Evolutionary conservation across 2,113 vertebrate species (phyloP).

Genomic region (Neoarius graeffei): DNA sequence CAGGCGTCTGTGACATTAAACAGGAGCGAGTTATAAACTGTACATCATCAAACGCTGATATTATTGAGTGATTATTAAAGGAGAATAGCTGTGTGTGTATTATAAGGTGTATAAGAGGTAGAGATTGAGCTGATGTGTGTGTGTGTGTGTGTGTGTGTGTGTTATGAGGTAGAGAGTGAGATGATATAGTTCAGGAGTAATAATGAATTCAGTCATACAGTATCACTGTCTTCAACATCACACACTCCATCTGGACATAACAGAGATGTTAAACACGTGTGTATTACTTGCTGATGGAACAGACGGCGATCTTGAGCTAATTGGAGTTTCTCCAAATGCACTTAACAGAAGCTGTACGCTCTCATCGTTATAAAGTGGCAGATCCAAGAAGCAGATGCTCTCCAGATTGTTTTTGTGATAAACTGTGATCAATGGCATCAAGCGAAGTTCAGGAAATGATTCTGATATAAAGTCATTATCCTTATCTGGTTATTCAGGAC

Average conservation of each 20-base stretch:
- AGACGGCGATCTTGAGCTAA: not conserved
- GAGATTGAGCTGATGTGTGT: no score
- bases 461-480: slow-evolving; percentile 12
- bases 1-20: not conserved
- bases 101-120: not conserved
- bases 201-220: no score
- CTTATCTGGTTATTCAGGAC: slow-evolving; percentile 8
- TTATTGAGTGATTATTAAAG: not conserved
- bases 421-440: slow-evolving; percentile 8
- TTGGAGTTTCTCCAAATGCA: not conserved
- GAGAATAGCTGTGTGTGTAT: not conserved
- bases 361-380: not conserved
- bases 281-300: not conserved
- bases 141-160: no score
- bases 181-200: no score
- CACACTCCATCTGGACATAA: not conserved
- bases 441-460: slow-evolving; percentile 8
- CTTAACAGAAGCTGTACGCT: not conserved
- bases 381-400: slow-evolving; percentile 1
- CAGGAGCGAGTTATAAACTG: not conserved
- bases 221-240: not conserved
- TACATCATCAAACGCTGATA: not conserved
- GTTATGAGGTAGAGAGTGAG: no score
- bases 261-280: not conserved
- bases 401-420: slow-evolving; percentile 16